These are phyloP conservation scores for Ectemnius continuus DNA, from an alignment of 2,888 invertebrate genomes.

Conservation along the genomic window DNA sequence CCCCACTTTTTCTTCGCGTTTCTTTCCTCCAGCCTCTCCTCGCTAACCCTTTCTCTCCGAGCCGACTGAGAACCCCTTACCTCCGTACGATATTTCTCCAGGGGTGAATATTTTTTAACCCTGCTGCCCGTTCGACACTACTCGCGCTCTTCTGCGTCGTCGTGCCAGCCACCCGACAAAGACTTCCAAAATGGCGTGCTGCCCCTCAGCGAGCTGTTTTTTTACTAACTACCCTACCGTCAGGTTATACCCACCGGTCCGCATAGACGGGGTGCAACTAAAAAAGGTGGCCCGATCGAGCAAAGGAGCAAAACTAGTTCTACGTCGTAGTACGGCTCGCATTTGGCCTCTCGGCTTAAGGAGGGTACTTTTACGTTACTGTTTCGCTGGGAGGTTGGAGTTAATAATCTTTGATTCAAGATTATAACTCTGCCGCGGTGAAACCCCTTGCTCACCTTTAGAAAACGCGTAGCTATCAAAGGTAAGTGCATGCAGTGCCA, in stretches of 20 bases:
- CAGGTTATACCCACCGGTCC: slow-evolving; percentile 21
- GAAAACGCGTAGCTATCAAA: too few relatives aligned
- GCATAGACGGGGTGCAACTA: slow-evolving; percentile 14
- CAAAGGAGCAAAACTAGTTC: slow-evolving; percentile 47
- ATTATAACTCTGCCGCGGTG: too few relatives aligned
- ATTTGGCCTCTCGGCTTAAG: too few relatives aligned
- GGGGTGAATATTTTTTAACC: slow-evolving; percentile 70
- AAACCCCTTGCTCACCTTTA: too few relatives aligned
- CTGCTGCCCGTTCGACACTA: slow-evolving; percentile 42
- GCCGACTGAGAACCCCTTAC: slow-evolving; percentile 40
- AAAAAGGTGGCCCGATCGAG: slow-evolving; percentile 26
- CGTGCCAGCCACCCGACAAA: slow-evolving; percentile 56
- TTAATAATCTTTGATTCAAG: too few relatives aligned
- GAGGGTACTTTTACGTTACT: too few relatives aligned
- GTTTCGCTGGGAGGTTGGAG: too few relatives aligned
- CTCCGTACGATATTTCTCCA: slow-evolving; percentile 54
- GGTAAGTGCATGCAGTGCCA: neutral
- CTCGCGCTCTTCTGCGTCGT: slow-evolving; percentile 12
- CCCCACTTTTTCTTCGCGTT: slow-evolving; percentile 38
- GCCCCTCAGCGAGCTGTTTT: slow-evolving; percentile 1
- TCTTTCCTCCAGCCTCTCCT: slow-evolving; percentile 32
- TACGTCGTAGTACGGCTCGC: too few relatives aligned
- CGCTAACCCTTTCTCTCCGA: slow-evolving; percentile 26
- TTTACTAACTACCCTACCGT: slow-evolving; percentile 32
- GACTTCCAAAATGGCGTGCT: slow-evolving; percentile 61